Evolutionary conservation across 2,888 invertebrate genomes (phyloP).

Genomic region (Cephus pulcher): DNA sequence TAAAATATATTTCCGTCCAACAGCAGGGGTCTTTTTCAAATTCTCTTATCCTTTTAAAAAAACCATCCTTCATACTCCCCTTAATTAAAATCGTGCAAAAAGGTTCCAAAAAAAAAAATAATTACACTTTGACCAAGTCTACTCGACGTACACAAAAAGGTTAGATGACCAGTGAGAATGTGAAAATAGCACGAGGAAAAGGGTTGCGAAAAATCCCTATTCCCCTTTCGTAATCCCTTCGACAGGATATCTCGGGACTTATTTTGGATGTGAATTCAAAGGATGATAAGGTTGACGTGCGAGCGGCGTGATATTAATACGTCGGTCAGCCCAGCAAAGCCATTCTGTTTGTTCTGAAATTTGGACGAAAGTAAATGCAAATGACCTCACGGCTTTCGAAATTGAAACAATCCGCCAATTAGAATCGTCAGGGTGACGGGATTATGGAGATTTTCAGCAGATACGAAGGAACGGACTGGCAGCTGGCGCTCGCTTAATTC

Average conservation of each 20-base stretch:
- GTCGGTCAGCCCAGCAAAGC: background rate
- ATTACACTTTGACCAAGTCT: background rate
- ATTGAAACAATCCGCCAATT: constrained; percentile 66
- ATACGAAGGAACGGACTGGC: constrained; percentile 52
- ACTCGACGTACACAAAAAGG: background rate
- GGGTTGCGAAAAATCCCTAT: background rate
- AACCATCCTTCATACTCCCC: no score
- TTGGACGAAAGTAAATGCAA: constrained; percentile 45
- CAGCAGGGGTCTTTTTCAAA: no score
- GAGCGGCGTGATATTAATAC: background rate
- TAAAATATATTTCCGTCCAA: background rate
- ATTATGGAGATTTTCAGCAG: constrained; percentile 62
- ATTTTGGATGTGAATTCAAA: background rate
- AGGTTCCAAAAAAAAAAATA: background rate
- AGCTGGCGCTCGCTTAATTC: constrained; percentile 63
- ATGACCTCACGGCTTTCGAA: constrained; percentile 55
- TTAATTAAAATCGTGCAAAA: background rate
- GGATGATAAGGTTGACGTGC: background rate
- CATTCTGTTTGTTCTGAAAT: background rate
- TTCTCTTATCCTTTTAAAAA: background rate
- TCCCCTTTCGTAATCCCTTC: background rate
- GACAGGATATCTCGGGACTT: background rate
- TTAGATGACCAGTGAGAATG: background rate
- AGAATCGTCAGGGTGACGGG: constrained; percentile 64
- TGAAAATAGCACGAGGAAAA: background rate